phyloP scores from a whole-genome alignment of 2,797 vertebrate genomes.

The Zalophus californianus region DNA sequence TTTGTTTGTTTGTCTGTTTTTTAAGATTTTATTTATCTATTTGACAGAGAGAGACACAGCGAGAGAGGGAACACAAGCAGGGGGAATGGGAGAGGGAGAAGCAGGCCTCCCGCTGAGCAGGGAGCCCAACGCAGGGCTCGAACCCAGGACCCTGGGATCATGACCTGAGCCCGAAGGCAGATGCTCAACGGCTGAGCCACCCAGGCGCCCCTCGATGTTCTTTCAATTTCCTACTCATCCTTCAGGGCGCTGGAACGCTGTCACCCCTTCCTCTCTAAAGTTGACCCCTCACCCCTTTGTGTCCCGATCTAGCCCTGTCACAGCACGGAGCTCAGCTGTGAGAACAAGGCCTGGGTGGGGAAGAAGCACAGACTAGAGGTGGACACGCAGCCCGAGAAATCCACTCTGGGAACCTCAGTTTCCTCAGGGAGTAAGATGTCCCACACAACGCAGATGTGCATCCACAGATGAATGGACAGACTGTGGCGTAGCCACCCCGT shows the following conservation, averaged over 20 bases:
- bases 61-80: too few relatives aligned
- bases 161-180: too few relatives aligned
- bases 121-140: too few relatives aligned
- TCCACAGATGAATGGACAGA: too few relatives aligned
- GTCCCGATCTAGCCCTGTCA: background rate
- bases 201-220: too few relatives aligned
- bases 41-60: too few relatives aligned
- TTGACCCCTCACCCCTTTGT: background rate
- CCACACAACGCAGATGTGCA: background rate
- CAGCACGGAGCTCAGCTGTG: background rate
- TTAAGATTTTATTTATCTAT: too few relatives aligned
- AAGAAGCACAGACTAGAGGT: background rate
- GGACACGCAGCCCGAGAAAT: background rate
- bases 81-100: too few relatives aligned
- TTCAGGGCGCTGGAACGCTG: background rate
- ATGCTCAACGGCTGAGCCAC: too few relatives aligned
- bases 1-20: too few relatives aligned
- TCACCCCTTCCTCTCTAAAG: background rate
- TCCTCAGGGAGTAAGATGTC: background rate
- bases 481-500: rapidly evolving
- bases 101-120: too few relatives aligned
- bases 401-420: background rate
- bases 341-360: background rate
- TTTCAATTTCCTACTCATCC: background rate
- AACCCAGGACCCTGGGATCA: too few relatives aligned